Base-by-base conservation (phyloP, 2,113 vertebrate genomes). In the Zosterops pallidus region DNA sequence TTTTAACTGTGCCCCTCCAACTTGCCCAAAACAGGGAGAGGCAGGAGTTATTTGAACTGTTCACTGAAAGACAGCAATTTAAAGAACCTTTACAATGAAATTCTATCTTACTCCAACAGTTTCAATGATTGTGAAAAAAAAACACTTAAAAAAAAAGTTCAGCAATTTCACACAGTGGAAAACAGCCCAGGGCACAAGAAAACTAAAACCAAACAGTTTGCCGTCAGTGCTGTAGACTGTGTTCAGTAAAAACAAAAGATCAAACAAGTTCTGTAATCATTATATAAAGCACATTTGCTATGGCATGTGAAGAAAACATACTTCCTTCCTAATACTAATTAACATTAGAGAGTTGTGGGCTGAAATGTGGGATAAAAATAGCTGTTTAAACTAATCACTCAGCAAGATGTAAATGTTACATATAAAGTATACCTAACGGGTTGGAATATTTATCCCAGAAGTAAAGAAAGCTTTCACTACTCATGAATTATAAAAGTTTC, bases 61-160 rank as follows among this genome's bases (percentile, higher is more conserved):
- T 93, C 80, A 31, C 71, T 91, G 89, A 97, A 97, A 96, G 94
- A 95, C 96, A 97, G 87, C 93, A 97, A 91, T 95, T 96, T 96
- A 97, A 97, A 96, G 92, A 93, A 96, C 96, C 94, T 96, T 96
- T 80, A 68, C 93, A 94, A 69, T 85, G 97, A 98, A 97, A 97
- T 92, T 95, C 91, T 95, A 94, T 92, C 96, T 91, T 96, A 90
- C 82, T 93, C 95, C 67, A 89, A 97, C 97, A 97, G 94, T 96
- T 97, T 96, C 83, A 96, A 89, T 93, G 97, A 98, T 96, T 97
- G 96, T 95, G 96, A 97, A 97, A 97, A 97, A 39, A 97, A 97
- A 92, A 92, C 56, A 97, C 95, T 95, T 93, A 26, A 60, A 72
- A 97, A 92, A 92, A 92, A 95, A 95, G 95, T 98, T 97, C 95